Conservation (phyloP, 2,797 vertebrate species). For the Notoglanidium macrostoma region DNA sequence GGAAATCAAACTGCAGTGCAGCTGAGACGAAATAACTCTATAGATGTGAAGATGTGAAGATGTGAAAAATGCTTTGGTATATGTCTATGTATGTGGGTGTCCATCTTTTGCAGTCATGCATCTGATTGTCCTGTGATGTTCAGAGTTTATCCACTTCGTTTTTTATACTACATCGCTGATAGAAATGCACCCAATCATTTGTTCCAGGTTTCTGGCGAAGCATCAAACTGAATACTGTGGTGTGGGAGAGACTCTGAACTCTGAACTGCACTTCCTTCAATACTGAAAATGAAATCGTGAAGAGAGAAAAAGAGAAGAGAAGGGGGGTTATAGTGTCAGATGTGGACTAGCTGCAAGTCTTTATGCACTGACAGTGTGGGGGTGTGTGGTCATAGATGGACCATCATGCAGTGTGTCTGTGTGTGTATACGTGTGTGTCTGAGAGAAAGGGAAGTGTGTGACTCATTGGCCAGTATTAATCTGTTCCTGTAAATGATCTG, state of each 20-base stretch:
- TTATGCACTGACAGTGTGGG: conserved; percentile 29
- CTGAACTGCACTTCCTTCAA: not conserved
- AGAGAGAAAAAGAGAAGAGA: conserved; percentile 27
- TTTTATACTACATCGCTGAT: conserved; percentile 24
- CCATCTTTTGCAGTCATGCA: not conserved
- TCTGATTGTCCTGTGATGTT: conserved; percentile 21
- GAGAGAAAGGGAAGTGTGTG: conserved; percentile 35
- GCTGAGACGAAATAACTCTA: not conserved
- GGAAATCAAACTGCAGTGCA: conserved; percentile 2
- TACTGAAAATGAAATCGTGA: not conserved
- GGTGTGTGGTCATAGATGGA: conserved; percentile 19
- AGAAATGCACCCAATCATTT: conserved; percentile 22
- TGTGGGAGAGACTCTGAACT: conserved; percentile 13
- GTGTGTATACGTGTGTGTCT: conserved; percentile 27
- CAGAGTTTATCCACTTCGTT: not conserved
- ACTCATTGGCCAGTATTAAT: conserved; percentile 60
- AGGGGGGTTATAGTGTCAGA: conserved; percentile 29
- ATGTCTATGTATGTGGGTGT: conserved; percentile 12
- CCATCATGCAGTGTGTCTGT: conserved; percentile 10
- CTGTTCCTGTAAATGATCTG: conserved; percentile 68
- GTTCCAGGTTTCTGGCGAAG: conserved; percentile 18
- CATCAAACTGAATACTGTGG: conserved; percentile 32
- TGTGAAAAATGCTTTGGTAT: conserved; percentile 13
- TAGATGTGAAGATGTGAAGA: not conserved
- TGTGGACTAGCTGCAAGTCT: conserved; percentile 17